Conservation (phyloP, 2,888 invertebrate genomes). For the Sphaerophoria rueppellii region DNA sequence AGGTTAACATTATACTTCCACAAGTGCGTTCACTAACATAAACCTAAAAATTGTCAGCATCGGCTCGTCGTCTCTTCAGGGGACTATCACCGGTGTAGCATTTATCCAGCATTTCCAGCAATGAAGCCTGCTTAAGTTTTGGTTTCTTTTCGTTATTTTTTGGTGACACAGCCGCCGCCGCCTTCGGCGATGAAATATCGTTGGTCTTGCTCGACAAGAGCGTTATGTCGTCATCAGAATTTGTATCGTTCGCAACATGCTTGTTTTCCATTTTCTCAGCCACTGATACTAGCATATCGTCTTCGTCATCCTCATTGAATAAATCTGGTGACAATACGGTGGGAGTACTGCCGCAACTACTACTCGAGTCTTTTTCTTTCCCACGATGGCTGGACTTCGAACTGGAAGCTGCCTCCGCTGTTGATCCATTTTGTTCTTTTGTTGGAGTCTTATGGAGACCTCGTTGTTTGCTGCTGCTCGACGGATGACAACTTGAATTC, state of each 20-base stretch:
- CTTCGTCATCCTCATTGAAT: slow-evolving; percentile 45
- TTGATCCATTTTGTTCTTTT: slow-evolving; percentile 23
- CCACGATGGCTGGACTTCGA: neutral
- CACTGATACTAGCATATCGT: slow-evolving; percentile 44
- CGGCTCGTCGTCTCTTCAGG: slow-evolving; percentile 53
- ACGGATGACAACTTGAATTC: neutral
- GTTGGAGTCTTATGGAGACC: slow-evolving; percentile 14
- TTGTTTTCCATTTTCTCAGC: slow-evolving; percentile 25
- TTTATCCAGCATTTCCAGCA: slow-evolving; percentile 80
- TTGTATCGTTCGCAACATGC: neutral
- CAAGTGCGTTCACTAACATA: neutral
- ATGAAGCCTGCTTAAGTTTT: slow-evolving; percentile 78
- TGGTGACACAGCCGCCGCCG: neutral
- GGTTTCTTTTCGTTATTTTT: slow-evolving; percentile 63
- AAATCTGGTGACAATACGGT: slow-evolving; percentile 43
- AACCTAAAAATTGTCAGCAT: slow-evolving; percentile 52
- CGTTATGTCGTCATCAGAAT: neutral
- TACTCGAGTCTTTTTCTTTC: neutral
- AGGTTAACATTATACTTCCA: too few species aligned
- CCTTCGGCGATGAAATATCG: slow-evolving; percentile 40
- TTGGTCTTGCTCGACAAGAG: slow-evolving; percentile 1
- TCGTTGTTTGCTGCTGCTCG: slow-evolving; percentile 7
- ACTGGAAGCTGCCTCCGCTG: neutral
- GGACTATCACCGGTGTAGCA: slow-evolving; percentile 77
- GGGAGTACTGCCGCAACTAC: neutral